These are phyloP conservation scores for Dendrophyllia cribrosa DNA, from an alignment of 64 coral and sea anemone species.

Conservation along the genomic window DNA sequence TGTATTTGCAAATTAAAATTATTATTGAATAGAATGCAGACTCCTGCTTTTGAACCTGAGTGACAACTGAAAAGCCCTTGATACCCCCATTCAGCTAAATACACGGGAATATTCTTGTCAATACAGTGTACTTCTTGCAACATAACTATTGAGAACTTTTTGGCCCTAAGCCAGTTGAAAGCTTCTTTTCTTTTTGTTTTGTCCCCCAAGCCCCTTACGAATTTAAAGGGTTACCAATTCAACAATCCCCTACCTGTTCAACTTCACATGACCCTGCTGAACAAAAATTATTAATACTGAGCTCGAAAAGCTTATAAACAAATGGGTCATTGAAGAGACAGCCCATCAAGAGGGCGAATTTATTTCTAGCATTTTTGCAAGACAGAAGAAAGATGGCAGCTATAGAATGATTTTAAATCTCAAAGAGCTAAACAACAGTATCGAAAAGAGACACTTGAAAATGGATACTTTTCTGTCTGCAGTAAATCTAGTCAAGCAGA, in stretches of 20 bases:
- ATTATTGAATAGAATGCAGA: too few relatives aligned
- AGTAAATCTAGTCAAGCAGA: conserved; percentile 30
- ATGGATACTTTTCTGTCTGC: conserved; percentile 46
- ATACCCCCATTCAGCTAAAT: too few relatives aligned
- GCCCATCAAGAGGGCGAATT: conserved; percentile 13
- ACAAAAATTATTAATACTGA: conserved; percentile 5
- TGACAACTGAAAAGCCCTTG: too few relatives aligned
- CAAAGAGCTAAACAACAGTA: conserved; percentile 35
- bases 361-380: conserved; percentile 11
- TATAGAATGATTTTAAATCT: conserved; percentile 63
- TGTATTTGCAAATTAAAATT: too few relatives aligned
- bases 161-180: too few relatives aligned
- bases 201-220: too few relatives aligned
- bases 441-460: conserved; percentile 61
- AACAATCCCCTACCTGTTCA: not conserved
- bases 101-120: too few relatives aligned
- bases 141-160: too few relatives aligned
- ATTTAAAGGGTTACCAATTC: too few relatives aligned
- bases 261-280: not conserved
- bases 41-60: too few relatives aligned
- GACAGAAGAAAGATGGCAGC: conserved; percentile 31
- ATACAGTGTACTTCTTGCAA: too few relatives aligned
- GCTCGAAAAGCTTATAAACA: not conserved
- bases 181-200: too few relatives aligned
- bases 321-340: conserved; percentile 12